Conservation (phyloP, 2,113 vertebrate species). For the Callaeas wilsoni region DNA sequence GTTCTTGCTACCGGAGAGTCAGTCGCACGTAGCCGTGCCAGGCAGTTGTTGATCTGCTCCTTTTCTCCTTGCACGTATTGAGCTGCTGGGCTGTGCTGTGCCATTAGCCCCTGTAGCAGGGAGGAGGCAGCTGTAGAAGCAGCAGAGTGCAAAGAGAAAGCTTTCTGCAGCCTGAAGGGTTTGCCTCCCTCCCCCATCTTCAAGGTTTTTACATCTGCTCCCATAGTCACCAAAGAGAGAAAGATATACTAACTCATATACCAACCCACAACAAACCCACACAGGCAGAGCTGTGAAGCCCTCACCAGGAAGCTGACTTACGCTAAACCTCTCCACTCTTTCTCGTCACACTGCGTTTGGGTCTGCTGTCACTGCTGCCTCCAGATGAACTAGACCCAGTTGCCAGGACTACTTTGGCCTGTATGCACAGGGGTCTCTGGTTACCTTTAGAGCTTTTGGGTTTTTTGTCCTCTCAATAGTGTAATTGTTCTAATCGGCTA, state of each 20-base stretch:
- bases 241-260: not conserved
- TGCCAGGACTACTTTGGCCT: not conserved
- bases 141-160: not conserved
- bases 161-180: not conserved
- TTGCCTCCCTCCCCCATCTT: not conserved
- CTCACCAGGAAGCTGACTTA: constrained; percentile 70
- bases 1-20: accelerated
- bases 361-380: not conserved
- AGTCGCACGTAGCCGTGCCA: accelerated
- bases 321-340: constrained; percentile 45
- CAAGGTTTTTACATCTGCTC: not conserved
- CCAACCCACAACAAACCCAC: constrained; percentile 43
- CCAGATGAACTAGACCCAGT: not conserved
- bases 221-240: not conserved
- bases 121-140: not conserved
- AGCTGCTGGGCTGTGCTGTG: not conserved
- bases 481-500: not conserved
- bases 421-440: not conserved
- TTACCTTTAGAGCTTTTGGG: not conserved
- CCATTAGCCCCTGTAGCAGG: not conserved
- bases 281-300: constrained; percentile 19
- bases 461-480: not conserved
- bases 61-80: accelerated
- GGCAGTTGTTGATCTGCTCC: not conserved
- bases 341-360: constrained; percentile 31